phyloP scores from a whole-genome alignment of 2,797 vertebrate genomes.

The Tamandua tetradactyla region DNA sequence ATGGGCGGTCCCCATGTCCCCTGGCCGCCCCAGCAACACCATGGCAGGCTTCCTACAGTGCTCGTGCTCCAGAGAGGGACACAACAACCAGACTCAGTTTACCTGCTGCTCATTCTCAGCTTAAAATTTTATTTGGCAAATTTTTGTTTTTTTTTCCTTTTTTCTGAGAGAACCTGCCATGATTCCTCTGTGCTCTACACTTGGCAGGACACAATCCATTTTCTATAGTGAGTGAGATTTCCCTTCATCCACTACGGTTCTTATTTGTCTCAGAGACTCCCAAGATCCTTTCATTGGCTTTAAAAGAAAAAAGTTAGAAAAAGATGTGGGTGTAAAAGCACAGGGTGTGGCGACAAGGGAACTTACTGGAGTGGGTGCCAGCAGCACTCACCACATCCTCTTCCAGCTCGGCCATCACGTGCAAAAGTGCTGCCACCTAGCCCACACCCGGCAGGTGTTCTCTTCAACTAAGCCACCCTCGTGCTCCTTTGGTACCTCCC shows the following conservation, averaged over 20 bases:
- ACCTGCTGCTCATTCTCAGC: neutral
- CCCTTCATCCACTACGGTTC: neutral
- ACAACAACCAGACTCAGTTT: neutral
- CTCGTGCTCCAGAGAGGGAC: neutral
- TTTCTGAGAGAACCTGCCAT: neutral
- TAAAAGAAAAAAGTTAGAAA: neutral
- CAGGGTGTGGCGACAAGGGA: neutral
- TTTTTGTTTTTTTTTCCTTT: neutral
- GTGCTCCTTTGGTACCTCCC: no score
- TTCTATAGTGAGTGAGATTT: neutral
- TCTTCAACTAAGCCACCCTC: neutral
- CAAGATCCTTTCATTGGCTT: neutral
- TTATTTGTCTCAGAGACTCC: neutral
- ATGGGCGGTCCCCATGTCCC: rapidly evolving
- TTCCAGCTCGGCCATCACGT: neutral
- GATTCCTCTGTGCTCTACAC: neutral
- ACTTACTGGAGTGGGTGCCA: neutral
- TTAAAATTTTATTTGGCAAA: neutral
- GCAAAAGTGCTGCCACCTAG: neutral
- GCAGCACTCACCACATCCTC: neutral
- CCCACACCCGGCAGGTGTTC: neutral
- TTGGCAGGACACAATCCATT: neutral
- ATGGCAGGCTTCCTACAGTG: neutral
- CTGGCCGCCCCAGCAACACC: neutral
- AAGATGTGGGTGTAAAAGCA: neutral